phyloP scores from a whole-genome alignment of 2,797 vertebrate species.

The Gadopsis marmoratus region DNA sequence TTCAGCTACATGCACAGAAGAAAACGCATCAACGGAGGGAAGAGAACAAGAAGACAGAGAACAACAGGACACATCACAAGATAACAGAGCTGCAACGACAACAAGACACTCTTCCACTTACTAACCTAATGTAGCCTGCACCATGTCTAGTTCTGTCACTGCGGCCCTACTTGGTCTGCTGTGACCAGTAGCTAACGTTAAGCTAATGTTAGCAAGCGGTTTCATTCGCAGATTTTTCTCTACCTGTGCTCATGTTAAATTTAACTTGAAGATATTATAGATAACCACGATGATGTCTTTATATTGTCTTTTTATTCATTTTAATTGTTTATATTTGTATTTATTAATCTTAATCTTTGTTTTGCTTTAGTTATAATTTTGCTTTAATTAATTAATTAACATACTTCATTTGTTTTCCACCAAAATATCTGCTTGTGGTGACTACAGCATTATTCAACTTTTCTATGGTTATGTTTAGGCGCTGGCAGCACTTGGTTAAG shows the following conservation, averaged over 20 bases:
- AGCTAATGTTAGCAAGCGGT: neutral
- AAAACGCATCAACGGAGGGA: conserved; percentile 33
- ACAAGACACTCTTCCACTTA: neutral
- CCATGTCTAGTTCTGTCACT: no score
- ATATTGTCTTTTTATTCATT: no score
- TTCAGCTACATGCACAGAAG: conserved; percentile 75
- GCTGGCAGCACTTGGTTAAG: no score
- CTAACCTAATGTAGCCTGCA: neutral
- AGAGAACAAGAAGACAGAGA: conserved; percentile 7
- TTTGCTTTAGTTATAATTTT: no score
- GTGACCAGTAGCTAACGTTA: neutral
- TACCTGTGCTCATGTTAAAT: neutral
- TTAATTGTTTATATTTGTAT: no score
- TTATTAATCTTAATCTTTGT: no score
- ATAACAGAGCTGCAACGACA: neutral
- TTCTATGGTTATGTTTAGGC: no score
- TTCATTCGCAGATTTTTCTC: neutral
- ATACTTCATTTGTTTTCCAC: no score
- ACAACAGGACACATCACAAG: neutral
- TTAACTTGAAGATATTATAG: neutral
- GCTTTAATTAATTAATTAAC: no score
- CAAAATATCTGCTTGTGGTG: no score
- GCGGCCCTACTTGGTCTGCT: neutral
- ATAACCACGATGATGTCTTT: no score
- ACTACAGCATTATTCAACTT: no score